These are phyloP conservation scores for Tolmerus cingulatus DNA, from an alignment of 2,888 invertebrate species.

Conservation along the genomic window DNA sequence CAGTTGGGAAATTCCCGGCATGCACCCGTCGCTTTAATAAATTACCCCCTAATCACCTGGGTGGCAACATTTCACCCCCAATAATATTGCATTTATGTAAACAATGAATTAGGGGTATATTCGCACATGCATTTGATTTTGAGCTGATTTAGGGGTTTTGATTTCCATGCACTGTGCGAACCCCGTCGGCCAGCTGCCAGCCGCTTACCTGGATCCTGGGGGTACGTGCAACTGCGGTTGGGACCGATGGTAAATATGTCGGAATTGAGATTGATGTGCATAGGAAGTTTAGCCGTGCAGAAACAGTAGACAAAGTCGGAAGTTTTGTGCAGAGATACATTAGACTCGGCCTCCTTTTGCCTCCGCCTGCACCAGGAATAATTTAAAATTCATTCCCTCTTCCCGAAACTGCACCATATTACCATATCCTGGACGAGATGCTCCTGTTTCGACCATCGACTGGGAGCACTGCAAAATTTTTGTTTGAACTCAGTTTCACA, in stretches of 20 bases:
- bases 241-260: background rate
- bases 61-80: background rate
- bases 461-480: background rate
- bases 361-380: background rate
- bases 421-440: background rate
- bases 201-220: background rate
- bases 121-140: constrained; percentile 19
- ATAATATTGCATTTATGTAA: constrained; percentile 37
- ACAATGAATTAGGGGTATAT: constrained; percentile 19
- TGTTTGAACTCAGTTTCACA: background rate
- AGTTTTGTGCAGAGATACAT: background rate
- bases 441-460: background rate
- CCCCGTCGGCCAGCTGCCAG: background rate
- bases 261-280: background rate
- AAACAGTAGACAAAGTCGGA: background rate
- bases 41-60: constrained; percentile 19
- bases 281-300: background rate
- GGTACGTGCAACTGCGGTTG: background rate
- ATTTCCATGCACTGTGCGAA: background rate
- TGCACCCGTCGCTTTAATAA: constrained; percentile 21
- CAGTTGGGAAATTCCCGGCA: constrained; percentile 30
- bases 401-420: background rate
- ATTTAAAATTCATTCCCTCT: background rate
- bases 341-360: background rate
- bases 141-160: constrained; percentile 16